Base-by-base conservation (phyloP, 2,113 vertebrate genomes). In the Urocynchramus pylzowi region DNA sequence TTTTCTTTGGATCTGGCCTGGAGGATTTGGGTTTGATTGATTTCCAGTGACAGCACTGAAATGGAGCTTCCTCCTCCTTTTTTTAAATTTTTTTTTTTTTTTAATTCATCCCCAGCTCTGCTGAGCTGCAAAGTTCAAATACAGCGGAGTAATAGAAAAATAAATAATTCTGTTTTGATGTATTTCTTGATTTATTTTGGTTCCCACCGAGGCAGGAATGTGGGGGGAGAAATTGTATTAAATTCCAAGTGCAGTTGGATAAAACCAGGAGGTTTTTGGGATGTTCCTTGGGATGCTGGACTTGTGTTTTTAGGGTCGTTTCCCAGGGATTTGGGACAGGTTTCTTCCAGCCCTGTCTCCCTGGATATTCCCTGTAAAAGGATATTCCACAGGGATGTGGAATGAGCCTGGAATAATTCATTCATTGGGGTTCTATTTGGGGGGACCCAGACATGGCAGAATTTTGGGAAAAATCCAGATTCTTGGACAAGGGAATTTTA, bases 161-260 rank as follows among this genome's bases (percentile, higher is more conserved):
- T 1, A 39, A 49, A 39, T 14, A 14, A 49, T 57, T 35, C 37
- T 30, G 50, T 52, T 90, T 89, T 74, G 76, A 90, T 71, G 83
- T n/a, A 89, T 95, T 81, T 64, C 85, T 42, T 27, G 64, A 41
- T 95, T 95, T 94, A 90, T 86, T 93, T 95, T 47, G 76, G 45
- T 59, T 92, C 91, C 75, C 14, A 1, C 83, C 35, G 20, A 59
- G 90, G 83, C 79, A 74, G 71, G 76, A 88, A 94, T 33, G 76
- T 17, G 37, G 47, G 71, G 53, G 33, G 68, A 85, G 90, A 65
- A 78, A 30, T 89, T 20, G 20, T 83, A 49, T 83, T 56, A 7
- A 50, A 53, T 60, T 88, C 50, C 19, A 1, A 60, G 41, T 1
- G 10, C 11, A 33, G 70, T 44, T 35, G 31, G 82, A 80, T 90